Evolutionary conservation across 2,113 vertebrate species (phyloP), one percentile per base, ranked within the genome.

Genomic region (Oryzias woworae): DNA sequence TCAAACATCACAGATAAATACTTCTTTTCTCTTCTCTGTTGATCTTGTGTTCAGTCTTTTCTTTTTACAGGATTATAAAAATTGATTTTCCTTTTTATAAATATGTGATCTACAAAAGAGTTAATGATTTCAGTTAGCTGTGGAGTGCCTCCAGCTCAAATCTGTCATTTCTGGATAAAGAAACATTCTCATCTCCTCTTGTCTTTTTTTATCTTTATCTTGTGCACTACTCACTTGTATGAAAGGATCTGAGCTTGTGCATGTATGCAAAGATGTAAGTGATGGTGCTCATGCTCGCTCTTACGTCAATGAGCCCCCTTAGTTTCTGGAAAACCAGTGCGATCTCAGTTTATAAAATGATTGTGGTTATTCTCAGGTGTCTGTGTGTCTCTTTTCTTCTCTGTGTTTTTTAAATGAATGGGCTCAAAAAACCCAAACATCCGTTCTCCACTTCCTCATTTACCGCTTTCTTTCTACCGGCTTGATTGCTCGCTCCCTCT

Each of bases 311-410:
- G 66, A 62, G 53, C 71, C 61, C 80, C 84, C 83, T 88, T 77
- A 84, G 82, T 92, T 90, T 91, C 91, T 88, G 91, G 91, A 92
- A 92, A 90, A 82, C 85, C 87, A 85, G 80, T 78, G 77, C 77
- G 60, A 63, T 85, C 75, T 84, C 17, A 77, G 61, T 82, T 78
- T 76, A 80, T 76, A 75, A 87, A 62, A 81, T 47, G 73, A 57
- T 66, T 91, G 90, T 26, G 91, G 91, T 91, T 92, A 84, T 90
- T 84, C 83, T 92, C 91, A 92, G 90, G 91, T 92, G 88, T 91
- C 77, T 90, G 47, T 87, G 46, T 87, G 53, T 85, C 65, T 82
- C 69, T 81, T 77, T 49, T 80, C 70, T 66, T 77, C 57, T 79
- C 64, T 76, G 73, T 85, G 77, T 88, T 88, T 91, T 91, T 90